A percentile compares a stretch with the other conserved stretches of the same genome.
Conservation (phyloP, 2,888 invertebrate species). For the Aleiodes testaceus region DNA sequence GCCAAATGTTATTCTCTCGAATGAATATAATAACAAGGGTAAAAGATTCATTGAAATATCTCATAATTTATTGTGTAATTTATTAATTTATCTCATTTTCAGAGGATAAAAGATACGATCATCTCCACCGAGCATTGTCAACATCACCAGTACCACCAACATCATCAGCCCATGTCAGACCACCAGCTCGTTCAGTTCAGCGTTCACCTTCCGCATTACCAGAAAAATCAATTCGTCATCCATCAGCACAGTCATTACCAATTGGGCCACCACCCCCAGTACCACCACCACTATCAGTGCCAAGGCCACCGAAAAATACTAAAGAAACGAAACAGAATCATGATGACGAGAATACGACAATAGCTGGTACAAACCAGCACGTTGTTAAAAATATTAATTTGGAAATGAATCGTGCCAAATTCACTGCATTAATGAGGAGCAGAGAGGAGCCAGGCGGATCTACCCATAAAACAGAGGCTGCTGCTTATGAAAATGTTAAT, state of each 20-base stretch:
- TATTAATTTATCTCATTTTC: slow-evolving; percentile 54
- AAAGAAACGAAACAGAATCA: slow-evolving; percentile 72
- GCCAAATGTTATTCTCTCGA: slow-evolving; percentile 65
- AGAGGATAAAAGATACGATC: slow-evolving; percentile 71
- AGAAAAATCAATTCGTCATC: slow-evolving; percentile 59
- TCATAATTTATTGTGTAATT: neutral
- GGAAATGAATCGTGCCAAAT: slow-evolving; percentile 64
- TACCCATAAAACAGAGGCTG: slow-evolving; percentile 67
- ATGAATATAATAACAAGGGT: slow-evolving; percentile 68
- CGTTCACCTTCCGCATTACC: slow-evolving; percentile 61
- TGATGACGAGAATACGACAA: slow-evolving; percentile 75
- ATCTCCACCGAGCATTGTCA: slow-evolving; percentile 70
- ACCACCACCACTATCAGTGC: slow-evolving; percentile 67
- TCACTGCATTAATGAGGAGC: slow-evolving; percentile 68
- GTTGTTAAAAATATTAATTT: slow-evolving; percentile 70
- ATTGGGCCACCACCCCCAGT: slow-evolving; percentile 66
- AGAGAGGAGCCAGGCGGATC: slow-evolving; percentile 64
- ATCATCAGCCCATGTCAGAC: slow-evolving; percentile 58
- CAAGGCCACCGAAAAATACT: slow-evolving; percentile 63
- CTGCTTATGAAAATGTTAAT: slow-evolving; percentile 89
- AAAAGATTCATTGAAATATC: too few species aligned
- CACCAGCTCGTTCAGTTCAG: slow-evolving; percentile 54
- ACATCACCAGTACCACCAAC: slow-evolving; percentile 63
- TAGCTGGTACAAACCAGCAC: slow-evolving; percentile 71
- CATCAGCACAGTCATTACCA: slow-evolving; percentile 47